Percentiles rank a stretch among this genome's conserved stretches.
phyloP scores from a whole-genome alignment of 2,113 vertebrate genomes.

The Corythornis cristatus region DNA sequence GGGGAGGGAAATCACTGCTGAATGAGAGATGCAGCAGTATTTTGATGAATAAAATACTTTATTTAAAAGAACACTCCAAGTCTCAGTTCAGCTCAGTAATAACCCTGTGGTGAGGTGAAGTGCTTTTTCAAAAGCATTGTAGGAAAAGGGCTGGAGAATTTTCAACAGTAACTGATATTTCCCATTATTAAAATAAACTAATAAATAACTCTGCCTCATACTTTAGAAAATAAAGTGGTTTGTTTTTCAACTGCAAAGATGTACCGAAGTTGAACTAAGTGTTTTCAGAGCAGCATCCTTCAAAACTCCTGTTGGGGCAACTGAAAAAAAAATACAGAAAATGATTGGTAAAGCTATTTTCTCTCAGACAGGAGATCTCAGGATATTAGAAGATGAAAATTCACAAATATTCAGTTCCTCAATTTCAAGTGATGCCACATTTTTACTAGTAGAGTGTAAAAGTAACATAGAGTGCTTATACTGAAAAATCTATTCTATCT shows the following conservation, averaged over 20 bases:
- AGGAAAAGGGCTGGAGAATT: background rate
- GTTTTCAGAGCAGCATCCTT: background rate
- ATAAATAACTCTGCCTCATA: background rate
- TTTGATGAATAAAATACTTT: background rate
- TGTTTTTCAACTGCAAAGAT: background rate
- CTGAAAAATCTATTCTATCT: background rate
- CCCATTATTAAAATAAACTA: background rate
- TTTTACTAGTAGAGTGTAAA: background rate
- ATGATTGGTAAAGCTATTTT: background rate
- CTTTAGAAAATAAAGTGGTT: background rate
- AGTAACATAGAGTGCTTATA: background rate
- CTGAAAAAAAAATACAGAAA: background rate
- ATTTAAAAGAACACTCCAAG: background rate
- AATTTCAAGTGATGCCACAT: background rate
- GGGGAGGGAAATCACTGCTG: background rate
- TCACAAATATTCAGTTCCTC: background rate
- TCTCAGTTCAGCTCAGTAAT: background rate
- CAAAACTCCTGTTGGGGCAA: background rate
- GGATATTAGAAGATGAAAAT: background rate
- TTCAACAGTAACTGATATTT: slow-evolving; percentile 8
- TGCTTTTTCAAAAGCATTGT: background rate
- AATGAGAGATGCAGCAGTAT: background rate
- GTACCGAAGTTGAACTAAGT: background rate
- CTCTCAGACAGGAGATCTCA: background rate
- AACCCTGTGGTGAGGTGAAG: background rate